Conservation (phyloP, 2,888 invertebrate genomes). For the Aquatica leii region DNA sequence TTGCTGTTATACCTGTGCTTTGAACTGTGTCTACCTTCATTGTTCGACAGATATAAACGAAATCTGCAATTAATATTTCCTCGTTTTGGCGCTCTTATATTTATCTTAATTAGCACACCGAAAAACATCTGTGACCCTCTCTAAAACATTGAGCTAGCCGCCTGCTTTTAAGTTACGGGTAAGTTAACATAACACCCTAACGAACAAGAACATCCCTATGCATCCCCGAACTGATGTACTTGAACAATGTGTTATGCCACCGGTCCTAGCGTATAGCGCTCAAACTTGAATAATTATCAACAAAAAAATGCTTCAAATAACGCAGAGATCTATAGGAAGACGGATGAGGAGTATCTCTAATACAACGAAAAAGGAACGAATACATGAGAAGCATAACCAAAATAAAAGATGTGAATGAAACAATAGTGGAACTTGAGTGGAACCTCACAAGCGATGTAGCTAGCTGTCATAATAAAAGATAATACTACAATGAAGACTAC, state of each 20-base stretch:
- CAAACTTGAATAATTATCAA: slow-evolving; percentile 6
- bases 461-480: slow-evolving; percentile 9
- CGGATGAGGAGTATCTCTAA: background rate
- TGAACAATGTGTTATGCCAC: slow-evolving; percentile 6
- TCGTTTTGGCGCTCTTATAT: no score
- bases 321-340: slow-evolving; percentile 8
- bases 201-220: slow-evolving; percentile 1
- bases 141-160: no score
- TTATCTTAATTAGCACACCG: no score
- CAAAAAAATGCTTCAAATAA: slow-evolving; percentile 4
- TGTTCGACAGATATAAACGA: no score
- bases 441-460: slow-evolving; percentile 1
- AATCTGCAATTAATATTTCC: no score
- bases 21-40: no score
- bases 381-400: slow-evolving; percentile 7
- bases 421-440: background rate
- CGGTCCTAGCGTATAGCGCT: slow-evolving; percentile 1
- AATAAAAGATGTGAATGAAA: background rate
- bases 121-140: no score
- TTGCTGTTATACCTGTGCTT: no score
- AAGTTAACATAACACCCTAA: slow-evolving; percentile 1
- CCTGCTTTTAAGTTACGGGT: no score
- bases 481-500: slow-evolving; percentile 10
- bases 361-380: background rate
- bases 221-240: background rate